Base-by-base conservation (phyloP, 2,888 invertebrate species). In the Pammene fasciana region DNA sequence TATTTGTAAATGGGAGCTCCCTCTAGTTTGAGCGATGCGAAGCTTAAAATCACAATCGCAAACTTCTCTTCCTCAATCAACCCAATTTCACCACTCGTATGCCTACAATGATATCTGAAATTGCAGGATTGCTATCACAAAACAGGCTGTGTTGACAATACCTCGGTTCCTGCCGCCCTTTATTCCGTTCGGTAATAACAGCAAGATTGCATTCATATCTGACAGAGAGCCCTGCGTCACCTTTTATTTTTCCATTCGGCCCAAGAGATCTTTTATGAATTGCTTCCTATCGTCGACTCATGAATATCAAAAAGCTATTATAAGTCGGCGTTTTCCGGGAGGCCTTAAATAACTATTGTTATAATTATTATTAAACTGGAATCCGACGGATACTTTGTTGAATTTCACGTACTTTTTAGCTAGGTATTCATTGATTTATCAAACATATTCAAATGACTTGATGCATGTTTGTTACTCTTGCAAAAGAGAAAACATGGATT, bases 201-300 rank as follows among this genome's bases (percentile, higher is more conserved):
- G 14, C 52, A 14, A 64, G 64, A 68, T 68, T 68, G 50, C 68
- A 65, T 64, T 68, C 57, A 54, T 68, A 59, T 68, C 57, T 64
- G 34, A 57, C 14, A 67, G 43, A 57, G 62, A 64, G 50, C 56
- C 48, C 34, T n/a, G 18, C 43, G 50, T 43, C 50, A 46, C 18
- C 56, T 59, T 52, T 52, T 64, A 57, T 68, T 64, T 64, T 64
- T 52, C 64, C 34, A 36, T 60, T 16, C 26, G 45, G 36, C 56
- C 55, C 48, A 36, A 59, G 52, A 56, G 50, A 48, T 52, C 11
- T 64, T 64, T 45, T 64, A 64, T 45, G 64, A 64, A 68, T 52
- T 52, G 64, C 52, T 14, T 61, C 50, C 55, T n/a, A n/a, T n/a
- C 34, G 36, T 57, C 64, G 57, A 18, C 6, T 52, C 57, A 68